Base-by-base conservation (phyloP, 2,888 invertebrate species). In the Sceliomorpha sp. region DNA sequence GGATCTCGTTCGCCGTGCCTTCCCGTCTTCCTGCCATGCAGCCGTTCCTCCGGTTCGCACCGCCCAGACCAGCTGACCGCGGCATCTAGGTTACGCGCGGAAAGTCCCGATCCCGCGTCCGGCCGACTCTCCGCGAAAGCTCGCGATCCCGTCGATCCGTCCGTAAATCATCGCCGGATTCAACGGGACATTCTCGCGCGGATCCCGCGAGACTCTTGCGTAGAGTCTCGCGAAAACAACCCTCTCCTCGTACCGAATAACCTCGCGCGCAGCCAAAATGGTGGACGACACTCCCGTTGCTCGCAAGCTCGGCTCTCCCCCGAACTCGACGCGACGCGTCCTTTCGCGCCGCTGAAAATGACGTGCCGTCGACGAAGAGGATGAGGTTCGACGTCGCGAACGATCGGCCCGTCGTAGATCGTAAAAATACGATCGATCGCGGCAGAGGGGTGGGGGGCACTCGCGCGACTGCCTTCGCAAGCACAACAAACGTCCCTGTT, bases 221-320 rank as follows among this genome's bases (percentile, higher is more conserved):
- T n/a, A n/a, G n/a, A n/a, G n/a, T n/a, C 32, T 31, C 27, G 50
- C 48, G 40, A 53, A 59, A 63, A 55, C 50, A 55, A 40, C 15
- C 10, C 44, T 27, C 20, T 48, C 34, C 24, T 45, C 40, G 44
- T 59, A 68, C 64, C 58, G 76, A 84, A 82, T 84, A 84, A 85
- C 85, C 83, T 83, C 79, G 79, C 80, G 77, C 77, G 82, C 81
- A 85, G 77, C 75, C 85, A 85, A 85, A 84, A 85, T 85, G 85
- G 85, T 85, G 85, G 85, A 80, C 83, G 84, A 75, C 85, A 82
- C 82, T 82, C 82, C 84, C 82, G 75, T 40, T 37, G 29, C 12
- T 48, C 45, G 13, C 40, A 10, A 36, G 17, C 13, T 34, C 34
- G 31, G n/a, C n/a, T n/a, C n/a, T n/a, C n/a, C n/a, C n/a, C n/a